phyloP scores from a whole-genome alignment of 2,113 vertebrate genomes.

The Indicator maculatus region DNA sequence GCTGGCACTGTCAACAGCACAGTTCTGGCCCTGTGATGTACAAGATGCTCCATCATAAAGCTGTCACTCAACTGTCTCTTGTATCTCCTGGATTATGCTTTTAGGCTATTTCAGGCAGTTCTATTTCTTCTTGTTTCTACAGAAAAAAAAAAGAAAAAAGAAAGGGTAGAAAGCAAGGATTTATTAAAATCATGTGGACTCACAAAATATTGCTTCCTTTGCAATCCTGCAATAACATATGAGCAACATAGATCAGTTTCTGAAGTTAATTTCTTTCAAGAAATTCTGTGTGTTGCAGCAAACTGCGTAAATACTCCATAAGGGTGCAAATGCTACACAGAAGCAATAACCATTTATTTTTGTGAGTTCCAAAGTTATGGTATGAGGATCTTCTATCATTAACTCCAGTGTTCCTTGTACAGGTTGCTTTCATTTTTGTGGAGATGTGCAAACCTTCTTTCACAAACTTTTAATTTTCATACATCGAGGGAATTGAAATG shows the following conservation, averaged over 20 bases:
- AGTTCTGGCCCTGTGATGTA: background rate
- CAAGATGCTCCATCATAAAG: background rate
- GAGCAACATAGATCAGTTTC: constrained; percentile 44
- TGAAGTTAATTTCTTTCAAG: constrained; percentile 56
- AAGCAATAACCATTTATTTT: constrained; percentile 66
- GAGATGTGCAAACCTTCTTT: constrained; percentile 43
- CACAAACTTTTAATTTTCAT: constrained; percentile 38
- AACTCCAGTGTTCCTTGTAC: constrained; percentile 17
- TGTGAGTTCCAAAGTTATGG: constrained; percentile 37
- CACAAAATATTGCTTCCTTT: constrained; percentile 59
- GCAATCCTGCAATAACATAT: background rate
- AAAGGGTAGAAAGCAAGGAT: background rate
- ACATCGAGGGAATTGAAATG: background rate
- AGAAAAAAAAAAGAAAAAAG: background rate
- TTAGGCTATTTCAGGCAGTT: background rate
- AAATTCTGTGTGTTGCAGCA: constrained; percentile 15
- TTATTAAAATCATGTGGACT: constrained; percentile 24
- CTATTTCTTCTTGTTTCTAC: constrained; percentile 1
- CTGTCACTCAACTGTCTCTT: background rate
- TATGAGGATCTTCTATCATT: constrained; percentile 1
- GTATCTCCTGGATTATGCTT: background rate
- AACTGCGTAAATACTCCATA: constrained; percentile 49
- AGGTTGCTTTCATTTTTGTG: constrained; percentile 42
- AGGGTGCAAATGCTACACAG: constrained; percentile 43
- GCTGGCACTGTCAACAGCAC: background rate